These are phyloP conservation scores for Cataglyphis hispanica DNA, from an alignment of 1,140 invertebrate species.

Conservation along the genomic window DNA sequence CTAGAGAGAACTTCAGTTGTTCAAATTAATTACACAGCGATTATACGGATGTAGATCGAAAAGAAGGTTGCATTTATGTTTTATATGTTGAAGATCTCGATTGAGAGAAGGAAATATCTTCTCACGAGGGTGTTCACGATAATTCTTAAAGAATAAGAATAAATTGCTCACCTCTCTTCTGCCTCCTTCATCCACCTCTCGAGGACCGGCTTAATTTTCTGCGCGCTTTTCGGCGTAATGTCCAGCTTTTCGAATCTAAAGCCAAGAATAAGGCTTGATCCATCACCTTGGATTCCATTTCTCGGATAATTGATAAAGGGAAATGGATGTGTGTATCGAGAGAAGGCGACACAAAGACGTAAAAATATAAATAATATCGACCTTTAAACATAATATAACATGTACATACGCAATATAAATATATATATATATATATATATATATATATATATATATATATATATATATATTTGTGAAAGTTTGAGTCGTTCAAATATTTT, in stretches of 20 bases:
- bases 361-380: slow-evolving; percentile 23
- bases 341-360: slow-evolving; percentile 57
- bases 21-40: slow-evolving; percentile 35
- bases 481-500: neutral
- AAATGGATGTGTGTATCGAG: neutral
- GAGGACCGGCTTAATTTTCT: slow-evolving; percentile 99
- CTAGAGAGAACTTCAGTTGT: slow-evolving; percentile 5
- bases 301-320: neutral
- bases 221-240: slow-evolving; percentile 99
- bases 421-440: too few species aligned
- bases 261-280: slow-evolving; percentile 75
- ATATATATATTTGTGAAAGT: neutral
- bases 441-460: neutral
- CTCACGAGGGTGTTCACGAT: neutral
- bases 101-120: neutral
- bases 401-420: neutral
- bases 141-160: slow-evolving; percentile 16
- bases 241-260: slow-evolving; percentile 99
- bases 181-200: slow-evolving; percentile 99
- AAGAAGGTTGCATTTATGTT: neutral
- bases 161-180: slow-evolving; percentile 94
- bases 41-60: neutral
- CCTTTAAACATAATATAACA: neutral
- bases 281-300: neutral
- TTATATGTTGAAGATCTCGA: neutral